A percentile compares a stretch with the other conserved stretches of the same genome.
phyloP scores from a whole-genome alignment of 1,140 invertebrate species.

The Gonioctena quinquepunctata region DNA sequence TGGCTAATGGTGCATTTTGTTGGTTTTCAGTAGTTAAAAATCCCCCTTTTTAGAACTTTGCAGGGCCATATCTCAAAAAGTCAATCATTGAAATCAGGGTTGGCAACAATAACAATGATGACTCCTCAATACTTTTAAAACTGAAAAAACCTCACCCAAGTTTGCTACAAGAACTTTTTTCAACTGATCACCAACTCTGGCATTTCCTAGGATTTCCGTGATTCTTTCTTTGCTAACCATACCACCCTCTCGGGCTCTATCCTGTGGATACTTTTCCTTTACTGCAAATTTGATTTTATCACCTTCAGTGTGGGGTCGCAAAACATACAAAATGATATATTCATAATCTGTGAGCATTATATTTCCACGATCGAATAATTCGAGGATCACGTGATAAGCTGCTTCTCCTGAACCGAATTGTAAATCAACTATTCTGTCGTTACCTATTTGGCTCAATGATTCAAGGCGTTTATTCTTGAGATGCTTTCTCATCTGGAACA shows the following conservation, averaged over 20 bases:
- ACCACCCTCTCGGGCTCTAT: conserved; percentile 69
- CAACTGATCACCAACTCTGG: conserved; percentile 76
- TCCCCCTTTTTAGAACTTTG: too few species aligned
- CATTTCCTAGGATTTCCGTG: conserved; percentile 64
- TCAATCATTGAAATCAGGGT: neutral
- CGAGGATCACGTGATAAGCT: conserved; percentile 94
- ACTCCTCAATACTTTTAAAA: too few species aligned
- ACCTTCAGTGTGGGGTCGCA: conserved; percentile 90
- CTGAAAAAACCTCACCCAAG: conserved; percentile 68
- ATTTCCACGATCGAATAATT: conserved; percentile 97
- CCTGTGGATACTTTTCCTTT: conserved; percentile 86
- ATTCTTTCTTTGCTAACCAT: conserved; percentile 55
- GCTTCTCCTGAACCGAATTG: conserved; percentile 95
- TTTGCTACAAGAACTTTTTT: conserved; percentile 86
- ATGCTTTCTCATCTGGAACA: conserved; percentile 92
- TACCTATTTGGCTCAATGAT: conserved; percentile 80
- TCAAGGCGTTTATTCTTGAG: conserved; percentile 94
- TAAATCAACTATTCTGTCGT: conserved; percentile 87
- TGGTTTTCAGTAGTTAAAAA: too few species aligned
- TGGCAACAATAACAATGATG: too few species aligned
- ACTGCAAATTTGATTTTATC: conserved; percentile 93
- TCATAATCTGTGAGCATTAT: conserved; percentile 92
- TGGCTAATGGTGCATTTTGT: too few species aligned
- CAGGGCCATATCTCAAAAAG: too few species aligned
- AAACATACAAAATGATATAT: conserved; percentile 89